Evolutionary conservation across 2,888 invertebrate genomes (phyloP).

Genomic region (Hypena proboscidalis): DNA sequence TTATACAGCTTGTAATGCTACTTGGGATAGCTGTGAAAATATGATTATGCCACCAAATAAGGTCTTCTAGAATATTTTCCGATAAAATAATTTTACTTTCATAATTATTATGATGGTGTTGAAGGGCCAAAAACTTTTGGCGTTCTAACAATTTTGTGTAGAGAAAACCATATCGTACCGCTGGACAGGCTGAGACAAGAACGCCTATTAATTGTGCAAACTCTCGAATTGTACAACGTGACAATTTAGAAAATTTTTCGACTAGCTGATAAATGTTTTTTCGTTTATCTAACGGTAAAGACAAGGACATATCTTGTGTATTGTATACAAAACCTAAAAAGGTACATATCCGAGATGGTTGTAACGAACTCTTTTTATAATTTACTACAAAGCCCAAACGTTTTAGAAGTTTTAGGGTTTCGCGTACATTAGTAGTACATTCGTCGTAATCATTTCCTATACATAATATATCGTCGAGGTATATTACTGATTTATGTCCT

Average conservation of each 20-base stretch:
- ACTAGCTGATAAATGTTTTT: neutral
- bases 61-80: neutral
- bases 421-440: slow-evolving; percentile 8
- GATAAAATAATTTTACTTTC: neutral
- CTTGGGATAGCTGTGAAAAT: neutral
- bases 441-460: slow-evolving; percentile 10
- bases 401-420: slow-evolving; percentile 3
- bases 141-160: slow-evolving; percentile 11
- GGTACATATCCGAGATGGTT: slow-evolving; percentile 7
- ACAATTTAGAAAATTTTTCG: neutral
- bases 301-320: neutral
- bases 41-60: slow-evolving; percentile 5
- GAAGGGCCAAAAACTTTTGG: slow-evolving; percentile 6
- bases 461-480: slow-evolving; percentile 24
- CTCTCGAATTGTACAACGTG: slow-evolving; percentile 3
- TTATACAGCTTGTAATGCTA: too few species aligned
- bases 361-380: slow-evolving; percentile 4
- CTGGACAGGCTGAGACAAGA: slow-evolving; percentile 6
- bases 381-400: slow-evolving; percentile 7
- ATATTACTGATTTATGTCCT: slow-evolving; percentile 22
- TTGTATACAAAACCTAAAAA: slow-evolving; percentile 22
- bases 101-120: neutral
- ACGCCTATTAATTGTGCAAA: slow-evolving; percentile 10
- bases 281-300: neutral
- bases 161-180: slow-evolving; percentile 7